These are phyloP conservation scores for Diplosoma virens DNA, from an alignment of 23 tunicate genomes.

Conservation along the genomic window DNA sequence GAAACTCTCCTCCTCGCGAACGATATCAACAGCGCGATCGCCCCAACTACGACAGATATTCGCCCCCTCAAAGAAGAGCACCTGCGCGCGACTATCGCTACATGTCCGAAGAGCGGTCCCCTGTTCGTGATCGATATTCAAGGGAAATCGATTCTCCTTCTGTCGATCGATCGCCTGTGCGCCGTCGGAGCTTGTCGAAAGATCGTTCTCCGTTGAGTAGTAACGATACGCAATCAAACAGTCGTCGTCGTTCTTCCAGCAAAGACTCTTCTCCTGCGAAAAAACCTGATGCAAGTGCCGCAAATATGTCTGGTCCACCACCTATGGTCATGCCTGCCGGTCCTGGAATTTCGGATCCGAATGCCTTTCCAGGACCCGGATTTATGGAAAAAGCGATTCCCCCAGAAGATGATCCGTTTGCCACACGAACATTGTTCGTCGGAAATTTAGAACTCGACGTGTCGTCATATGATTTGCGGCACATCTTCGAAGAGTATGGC, in stretches of 20 bases:
- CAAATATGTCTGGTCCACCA: not conserved
- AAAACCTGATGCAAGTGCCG: not conserved
- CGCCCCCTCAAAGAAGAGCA: slow-evolving; percentile 9
- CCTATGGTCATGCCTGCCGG: not conserved
- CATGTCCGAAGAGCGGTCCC: slow-evolving; percentile 1
- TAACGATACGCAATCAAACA: not conserved
- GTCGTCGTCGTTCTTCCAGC: slow-evolving; percentile 26
- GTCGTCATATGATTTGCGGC: slow-evolving; percentile 42
- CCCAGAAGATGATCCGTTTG: slow-evolving; percentile 96
- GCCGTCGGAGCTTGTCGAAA: slow-evolving; percentile 1
- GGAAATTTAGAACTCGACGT: slow-evolving; percentile 88
- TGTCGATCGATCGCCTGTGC: not conserved
- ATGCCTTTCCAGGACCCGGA: slow-evolving; percentile 32
- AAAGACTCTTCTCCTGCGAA: slow-evolving; percentile 22
- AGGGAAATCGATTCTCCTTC: slow-evolving; percentile 14
- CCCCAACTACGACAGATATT: slow-evolving; percentile 6
- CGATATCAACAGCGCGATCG: slow-evolving; percentile 28
- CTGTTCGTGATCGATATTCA: not conserved
- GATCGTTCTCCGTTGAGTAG: slow-evolving; percentile 28
- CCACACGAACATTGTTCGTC: slow-evolving; percentile 89
- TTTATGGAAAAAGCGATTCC: slow-evolving; percentile 78
- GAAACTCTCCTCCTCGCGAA: slow-evolving; percentile 16
- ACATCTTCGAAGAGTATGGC: slow-evolving; percentile 63
- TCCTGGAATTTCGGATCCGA: slow-evolving; percentile 19
- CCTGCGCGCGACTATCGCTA: not conserved